Percentiles rank a stretch among this genome's conserved stretches.
These are phyloP conservation scores for Julus scandinavius DNA, from an alignment of 2,888 invertebrate species.

Conservation along the genomic window DNA sequence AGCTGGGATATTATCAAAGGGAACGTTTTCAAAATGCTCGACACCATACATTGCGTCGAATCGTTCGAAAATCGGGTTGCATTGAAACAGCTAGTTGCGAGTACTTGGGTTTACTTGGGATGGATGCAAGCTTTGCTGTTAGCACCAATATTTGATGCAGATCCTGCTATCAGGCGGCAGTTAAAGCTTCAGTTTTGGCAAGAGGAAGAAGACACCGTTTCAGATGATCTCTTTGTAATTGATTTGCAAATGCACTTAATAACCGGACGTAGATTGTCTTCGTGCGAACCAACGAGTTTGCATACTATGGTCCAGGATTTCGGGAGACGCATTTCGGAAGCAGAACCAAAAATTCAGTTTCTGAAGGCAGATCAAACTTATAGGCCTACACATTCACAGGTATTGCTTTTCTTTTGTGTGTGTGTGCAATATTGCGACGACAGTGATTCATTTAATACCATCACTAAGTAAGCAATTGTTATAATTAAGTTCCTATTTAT, in stretches of 20 bases:
- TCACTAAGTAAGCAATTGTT: not conserved
- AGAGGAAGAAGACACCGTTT: slow-evolving; percentile 72
- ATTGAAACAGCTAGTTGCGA: not conserved
- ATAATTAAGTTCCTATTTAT: not conserved
- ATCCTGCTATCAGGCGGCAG: slow-evolving; percentile 83
- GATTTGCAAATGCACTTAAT: slow-evolving; percentile 46
- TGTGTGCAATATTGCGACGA: not conserved
- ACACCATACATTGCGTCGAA: not conserved
- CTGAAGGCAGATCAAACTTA: not conserved
- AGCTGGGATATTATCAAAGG: not conserved
- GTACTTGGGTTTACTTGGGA: slow-evolving; percentile 68
- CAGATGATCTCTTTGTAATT: slow-evolving; percentile 15
- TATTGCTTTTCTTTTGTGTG: not conserved
- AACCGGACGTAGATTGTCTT: not conserved
- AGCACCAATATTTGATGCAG: slow-evolving; percentile 75
- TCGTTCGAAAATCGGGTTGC: not conserved
- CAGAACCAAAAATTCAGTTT: not conserved
- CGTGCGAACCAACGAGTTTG: not conserved
- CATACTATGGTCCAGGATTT: slow-evolving; percentile 42
- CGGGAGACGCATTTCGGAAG: slow-evolving; percentile 2
- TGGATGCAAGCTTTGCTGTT: slow-evolving; percentile 70
- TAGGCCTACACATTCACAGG: slow-evolving; percentile 52
- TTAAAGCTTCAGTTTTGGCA: slow-evolving; percentile 77
- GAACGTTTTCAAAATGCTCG: slow-evolving; percentile 4
- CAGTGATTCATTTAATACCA: no score